Percentiles rank a stretch among this genome's conserved stretches.
These are phyloP conservation scores for Brachionus asplanchnoidis DNA, from an alignment of 1,140 invertebrate species.

Conservation along the genomic window DNA sequence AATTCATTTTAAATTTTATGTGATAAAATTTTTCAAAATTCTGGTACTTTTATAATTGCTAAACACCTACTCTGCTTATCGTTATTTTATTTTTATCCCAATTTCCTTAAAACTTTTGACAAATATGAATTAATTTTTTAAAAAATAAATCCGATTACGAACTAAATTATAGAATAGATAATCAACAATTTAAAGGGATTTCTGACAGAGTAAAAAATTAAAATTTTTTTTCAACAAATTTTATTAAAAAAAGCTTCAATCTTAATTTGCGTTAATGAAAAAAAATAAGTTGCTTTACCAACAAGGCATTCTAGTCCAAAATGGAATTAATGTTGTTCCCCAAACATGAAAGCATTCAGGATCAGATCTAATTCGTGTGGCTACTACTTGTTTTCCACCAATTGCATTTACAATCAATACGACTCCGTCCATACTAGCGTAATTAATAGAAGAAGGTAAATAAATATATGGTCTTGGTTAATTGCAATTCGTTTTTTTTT, in stretches of 20 bases:
- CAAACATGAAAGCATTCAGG: conserved; percentile 37
- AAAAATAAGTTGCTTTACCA: background rate
- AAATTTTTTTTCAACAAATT: background rate
- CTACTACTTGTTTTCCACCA: background rate
- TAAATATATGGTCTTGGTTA: conserved; percentile 10
- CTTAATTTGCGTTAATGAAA: background rate
- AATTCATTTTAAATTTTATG: background rate
- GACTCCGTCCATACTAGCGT: background rate
- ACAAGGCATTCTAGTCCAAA: conserved; percentile 34
- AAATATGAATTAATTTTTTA: background rate
- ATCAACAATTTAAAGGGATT: background rate
- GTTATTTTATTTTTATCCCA: background rate
- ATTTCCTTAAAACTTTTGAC: conserved; percentile 2
- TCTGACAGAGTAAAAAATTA: background rate
- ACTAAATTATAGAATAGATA: background rate
- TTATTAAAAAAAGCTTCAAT: conserved; percentile 15
- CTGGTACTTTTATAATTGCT: background rate
- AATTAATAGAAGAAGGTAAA: background rate
- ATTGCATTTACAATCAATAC: conserved; percentile 1
- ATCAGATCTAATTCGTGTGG: background rate
- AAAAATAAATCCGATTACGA: background rate
- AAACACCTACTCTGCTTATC: background rate
- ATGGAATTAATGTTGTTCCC: conserved; percentile 27
- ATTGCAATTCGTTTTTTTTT: background rate
- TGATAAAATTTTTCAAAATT: background rate